phyloP scores from a whole-genome alignment of 1,140 invertebrate species.

The Frieseomelitta varia region DNA sequence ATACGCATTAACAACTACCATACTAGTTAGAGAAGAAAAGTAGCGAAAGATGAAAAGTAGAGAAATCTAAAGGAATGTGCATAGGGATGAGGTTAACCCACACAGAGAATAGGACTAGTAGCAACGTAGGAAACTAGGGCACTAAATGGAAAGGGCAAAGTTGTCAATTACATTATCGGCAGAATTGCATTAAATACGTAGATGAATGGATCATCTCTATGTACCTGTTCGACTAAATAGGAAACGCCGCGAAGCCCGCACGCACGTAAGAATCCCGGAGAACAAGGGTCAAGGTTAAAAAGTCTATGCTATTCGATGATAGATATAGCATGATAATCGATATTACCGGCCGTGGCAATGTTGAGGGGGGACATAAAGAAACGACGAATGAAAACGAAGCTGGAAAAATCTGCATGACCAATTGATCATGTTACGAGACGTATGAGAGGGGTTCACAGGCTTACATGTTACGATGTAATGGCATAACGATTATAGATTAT shows the following conservation, averaged over 20 bases:
- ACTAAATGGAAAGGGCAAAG: background rate
- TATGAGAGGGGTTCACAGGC: slow-evolving; percentile 29
- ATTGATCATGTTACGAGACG: slow-evolving; percentile 51
- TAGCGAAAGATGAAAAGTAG: background rate
- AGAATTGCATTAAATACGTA: background rate
- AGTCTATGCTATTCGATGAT: slow-evolving; percentile 40
- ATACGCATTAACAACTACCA: background rate
- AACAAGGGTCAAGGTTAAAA: slow-evolving; percentile 63
- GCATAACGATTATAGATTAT: slow-evolving; percentile 56
- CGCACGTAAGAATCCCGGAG: slow-evolving; percentile 32
- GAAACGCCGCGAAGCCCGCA: background rate
- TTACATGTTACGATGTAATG: slow-evolving; percentile 51
- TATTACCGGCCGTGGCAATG: slow-evolving; percentile 51
- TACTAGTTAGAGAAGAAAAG: background rate
- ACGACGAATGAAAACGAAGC: slow-evolving; percentile 18
- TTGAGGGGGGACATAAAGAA: slow-evolving; percentile 9
- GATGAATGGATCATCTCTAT: too few relatives aligned
- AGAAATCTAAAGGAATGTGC: background rate
- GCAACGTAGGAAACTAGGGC: background rate
- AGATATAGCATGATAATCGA: slow-evolving; percentile 50
- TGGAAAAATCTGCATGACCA: slow-evolving; percentile 39
- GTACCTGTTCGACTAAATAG: background rate
- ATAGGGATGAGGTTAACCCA: background rate
- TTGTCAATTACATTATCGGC: background rate
- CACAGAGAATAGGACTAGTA: background rate